phyloP scores from a whole-genome alignment of 2,797 vertebrate genomes.

The Simalia tracyae region DNA sequence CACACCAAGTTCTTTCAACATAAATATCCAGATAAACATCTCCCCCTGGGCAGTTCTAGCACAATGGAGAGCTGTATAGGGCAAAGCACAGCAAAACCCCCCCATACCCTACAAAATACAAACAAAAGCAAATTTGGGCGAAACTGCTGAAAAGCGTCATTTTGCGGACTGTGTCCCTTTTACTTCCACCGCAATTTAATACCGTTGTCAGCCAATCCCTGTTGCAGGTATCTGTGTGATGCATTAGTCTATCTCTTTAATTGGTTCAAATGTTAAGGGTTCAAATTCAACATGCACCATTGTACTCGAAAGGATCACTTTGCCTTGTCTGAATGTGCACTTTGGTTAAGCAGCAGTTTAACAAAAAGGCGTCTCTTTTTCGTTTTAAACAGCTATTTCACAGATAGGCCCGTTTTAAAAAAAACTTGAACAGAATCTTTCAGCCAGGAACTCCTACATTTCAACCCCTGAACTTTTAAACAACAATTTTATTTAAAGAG shows the following conservation, averaged over 20 bases:
- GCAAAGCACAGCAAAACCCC: too few species aligned
- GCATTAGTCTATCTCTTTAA: neutral
- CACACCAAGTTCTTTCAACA: neutral
- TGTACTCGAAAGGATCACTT: slow-evolving; percentile 47
- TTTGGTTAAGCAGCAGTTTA: slow-evolving; percentile 39
- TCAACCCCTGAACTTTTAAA: slow-evolving; percentile 76
- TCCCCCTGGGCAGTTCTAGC: neutral
- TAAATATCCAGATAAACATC: neutral
- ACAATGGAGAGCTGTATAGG: neutral
- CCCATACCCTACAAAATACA: neutral
- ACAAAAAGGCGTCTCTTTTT: slow-evolving; percentile 30
- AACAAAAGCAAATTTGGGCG: neutral
- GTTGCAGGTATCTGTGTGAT: neutral
- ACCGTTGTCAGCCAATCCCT: neutral
- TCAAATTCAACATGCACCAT: slow-evolving; percentile 36
- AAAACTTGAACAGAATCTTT: slow-evolving; percentile 66
- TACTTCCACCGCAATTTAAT: neutral
- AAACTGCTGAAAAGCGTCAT: neutral
- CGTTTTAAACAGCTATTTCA: slow-evolving; percentile 52
- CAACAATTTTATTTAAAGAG: slow-evolving; percentile 81
- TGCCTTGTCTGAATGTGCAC: neutral
- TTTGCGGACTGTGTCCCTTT: neutral
- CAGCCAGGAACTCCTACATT: slow-evolving; percentile 64
- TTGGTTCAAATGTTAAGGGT: neutral
- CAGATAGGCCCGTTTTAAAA: slow-evolving; percentile 60